Evolutionary conservation across 1,140 invertebrate genomes (phyloP), one percentile per base, ranked within the genome.

Genomic region (Thaumetopoea pityocampa): DNA sequence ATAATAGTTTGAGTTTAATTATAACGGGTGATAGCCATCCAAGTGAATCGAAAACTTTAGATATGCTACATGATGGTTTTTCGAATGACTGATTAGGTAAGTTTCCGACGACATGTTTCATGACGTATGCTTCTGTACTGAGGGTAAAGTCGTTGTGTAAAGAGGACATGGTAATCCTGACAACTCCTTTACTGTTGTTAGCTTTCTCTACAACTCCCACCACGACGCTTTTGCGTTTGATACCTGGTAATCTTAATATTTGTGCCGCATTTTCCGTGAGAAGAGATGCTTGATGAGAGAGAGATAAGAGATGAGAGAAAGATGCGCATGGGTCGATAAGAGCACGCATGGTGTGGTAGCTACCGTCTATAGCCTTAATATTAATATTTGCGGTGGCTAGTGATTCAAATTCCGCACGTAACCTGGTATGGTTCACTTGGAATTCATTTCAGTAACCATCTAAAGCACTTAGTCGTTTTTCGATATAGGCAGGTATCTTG

Each of bases 301-400:
- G n/a, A n/a, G n/a, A n/a, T n/a, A n/a, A n/a, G n/a, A n/a, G n/a
- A n/a, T n/a, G n/a, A n/a, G n/a, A n/a, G n/a, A n/a, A n/a, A n/a
- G n/a, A n/a, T 1, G 54, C 62, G 1, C 58, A 58, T 32, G 50
- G 58, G 29, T 57, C 60, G 5, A 67, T 24, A 5, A 67, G 32
- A 2, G 29, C 51, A 28, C 49, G 3, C 20, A 47, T 40, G 2
- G 33, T 43, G 23, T 22, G 17, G 14, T 22, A 17, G 6, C 3
- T 4, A 3, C 17, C 17, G 6, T 18, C 17, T 18, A 18, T 6
- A 6, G 17, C 17, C 17, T 18, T 18, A 4, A 18, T 18, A 18
- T 18, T 18, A 18, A 18, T 18, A 4, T 18, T 18, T 3, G 17
- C 17, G 3, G 17, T 18, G 6, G 17, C 17, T 6, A 18, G 6